phyloP scores from a whole-genome alignment of 1,140 invertebrate species.

The Drosophila fuyamai region DNA sequence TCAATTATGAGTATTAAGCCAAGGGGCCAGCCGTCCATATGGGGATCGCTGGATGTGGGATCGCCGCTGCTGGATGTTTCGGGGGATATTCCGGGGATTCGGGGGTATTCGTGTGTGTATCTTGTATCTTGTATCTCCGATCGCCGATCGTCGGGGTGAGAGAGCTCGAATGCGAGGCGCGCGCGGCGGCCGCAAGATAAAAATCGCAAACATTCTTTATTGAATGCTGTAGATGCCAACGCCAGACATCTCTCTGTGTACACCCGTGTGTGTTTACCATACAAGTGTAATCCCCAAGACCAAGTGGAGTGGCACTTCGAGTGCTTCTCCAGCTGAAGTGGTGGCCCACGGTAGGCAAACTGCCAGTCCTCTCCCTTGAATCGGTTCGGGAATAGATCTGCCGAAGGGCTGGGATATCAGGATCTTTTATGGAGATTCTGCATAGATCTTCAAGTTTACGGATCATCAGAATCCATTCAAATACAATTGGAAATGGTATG shows the following conservation, averaged over 20 bases:
- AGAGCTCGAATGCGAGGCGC: conserved; percentile 40
- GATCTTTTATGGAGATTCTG: conserved; percentile 1
- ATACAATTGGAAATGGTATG: too few relatives aligned
- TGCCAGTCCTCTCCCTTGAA: background rate
- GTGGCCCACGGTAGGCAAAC: conserved; percentile 5
- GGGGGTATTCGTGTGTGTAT: conserved; percentile 5
- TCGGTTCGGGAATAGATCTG: conserved; percentile 7
- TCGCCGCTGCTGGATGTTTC: background rate
- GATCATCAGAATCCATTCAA: background rate
- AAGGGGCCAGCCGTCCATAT: conserved; percentile 48
- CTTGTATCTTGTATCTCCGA: conserved; percentile 41
- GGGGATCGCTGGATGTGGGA: conserved; percentile 21
- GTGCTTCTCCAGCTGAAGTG: conserved; percentile 66
- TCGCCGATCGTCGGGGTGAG: conserved; percentile 32
- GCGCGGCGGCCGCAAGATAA: conserved; percentile 58
- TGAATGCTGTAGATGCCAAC: conserved; percentile 81
- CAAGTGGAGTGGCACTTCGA: conserved; percentile 78
- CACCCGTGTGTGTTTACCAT: conserved; percentile 12
- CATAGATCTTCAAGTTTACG: too few relatives aligned
- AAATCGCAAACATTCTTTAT: conserved; percentile 83
- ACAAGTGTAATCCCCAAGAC: conserved; percentile 43
- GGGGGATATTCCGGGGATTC: background rate
- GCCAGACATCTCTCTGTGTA: conserved; percentile 23
- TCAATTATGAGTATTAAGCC: conserved; percentile 83
- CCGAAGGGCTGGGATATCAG: conserved; percentile 6